Evolutionary conservation across 2,797 vertebrate species (phyloP).

Genomic region (Micromesistius poutassou): DNA sequence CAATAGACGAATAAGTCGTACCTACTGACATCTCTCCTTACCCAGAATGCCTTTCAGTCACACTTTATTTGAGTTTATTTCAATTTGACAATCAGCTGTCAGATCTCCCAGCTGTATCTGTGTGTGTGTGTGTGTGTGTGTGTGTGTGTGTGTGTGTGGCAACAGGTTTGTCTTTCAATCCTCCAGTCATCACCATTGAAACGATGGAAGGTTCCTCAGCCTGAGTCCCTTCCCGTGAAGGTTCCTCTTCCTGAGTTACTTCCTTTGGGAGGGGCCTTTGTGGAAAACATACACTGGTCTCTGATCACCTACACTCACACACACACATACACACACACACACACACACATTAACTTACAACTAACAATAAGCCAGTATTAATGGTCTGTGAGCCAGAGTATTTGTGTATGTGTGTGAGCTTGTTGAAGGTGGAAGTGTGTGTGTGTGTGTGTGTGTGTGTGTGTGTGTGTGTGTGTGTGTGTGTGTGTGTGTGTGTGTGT

Average conservation of each 20-base stretch:
- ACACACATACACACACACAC: neutral
- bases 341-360: no score
- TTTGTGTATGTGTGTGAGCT: neutral
- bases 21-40: neutral
- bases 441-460: no score
- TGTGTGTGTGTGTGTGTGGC: neutral
- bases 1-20: neutral
- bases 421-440: no score
- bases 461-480: no score
- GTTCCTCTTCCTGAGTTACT: constrained; percentile 43
- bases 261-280: constrained; percentile 73
- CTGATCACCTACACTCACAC: constrained; percentile 71
- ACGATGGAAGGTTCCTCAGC: neutral
- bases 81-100: neutral
- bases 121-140: neutral
- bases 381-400: neutral
- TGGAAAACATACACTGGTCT: constrained; percentile 83
- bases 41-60: neutral
- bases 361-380: no score
- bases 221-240: constrained; percentile 62
- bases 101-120: neutral
- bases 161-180: neutral
- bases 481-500: neutral
- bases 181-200: neutral
- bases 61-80: neutral